A percentile compares a stretch with the other conserved stretches of the same genome.
These are phyloP conservation scores for Brachionus rotundiformis DNA, from an alignment of 1,140 invertebrate species.

Conservation along the genomic window DNA sequence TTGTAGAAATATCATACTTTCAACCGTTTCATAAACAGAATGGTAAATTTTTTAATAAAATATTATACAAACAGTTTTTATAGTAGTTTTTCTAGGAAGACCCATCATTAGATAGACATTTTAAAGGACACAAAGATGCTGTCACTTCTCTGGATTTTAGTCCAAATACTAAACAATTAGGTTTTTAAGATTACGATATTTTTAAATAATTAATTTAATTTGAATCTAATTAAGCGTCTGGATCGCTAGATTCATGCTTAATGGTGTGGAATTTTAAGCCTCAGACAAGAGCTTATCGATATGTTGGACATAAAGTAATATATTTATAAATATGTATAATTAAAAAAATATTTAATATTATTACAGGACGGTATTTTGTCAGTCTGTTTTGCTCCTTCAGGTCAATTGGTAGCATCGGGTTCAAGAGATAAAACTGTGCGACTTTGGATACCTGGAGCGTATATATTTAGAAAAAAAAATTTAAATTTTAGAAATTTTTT, in stretches of 20 bases:
- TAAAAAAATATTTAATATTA: not conserved
- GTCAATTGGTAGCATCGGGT: constrained; percentile 77
- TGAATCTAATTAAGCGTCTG: constrained; percentile 66
- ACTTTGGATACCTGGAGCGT: constrained; percentile 80
- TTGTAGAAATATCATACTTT: too few species aligned
- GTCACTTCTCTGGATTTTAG: constrained; percentile 77
- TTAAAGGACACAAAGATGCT: constrained; percentile 75
- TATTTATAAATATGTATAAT: constrained; percentile 54
- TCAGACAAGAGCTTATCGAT: constrained; percentile 66
- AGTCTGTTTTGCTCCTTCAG: constrained; percentile 77
- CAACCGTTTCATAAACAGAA: too few species aligned
- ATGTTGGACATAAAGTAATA: constrained; percentile 63
- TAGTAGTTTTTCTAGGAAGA: constrained; percentile 58
- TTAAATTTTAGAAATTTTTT: constrained; percentile 25
- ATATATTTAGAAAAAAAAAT: constrained; percentile 63
- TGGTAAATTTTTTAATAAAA: not conserved
- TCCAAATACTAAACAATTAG: constrained; percentile 74
- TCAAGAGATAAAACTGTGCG: constrained; percentile 79
- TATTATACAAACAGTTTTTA: not conserved
- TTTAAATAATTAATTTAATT: not conserved
- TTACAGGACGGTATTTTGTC: constrained; percentile 65
- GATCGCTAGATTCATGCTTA: constrained; percentile 74
- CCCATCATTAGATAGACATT: constrained; percentile 74
- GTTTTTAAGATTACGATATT: constrained; percentile 53
- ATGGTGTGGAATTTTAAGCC: constrained; percentile 77